phyloP scores from a whole-genome alignment of 2,797 vertebrate genomes.

The Takifugu ocellatus region DNA sequence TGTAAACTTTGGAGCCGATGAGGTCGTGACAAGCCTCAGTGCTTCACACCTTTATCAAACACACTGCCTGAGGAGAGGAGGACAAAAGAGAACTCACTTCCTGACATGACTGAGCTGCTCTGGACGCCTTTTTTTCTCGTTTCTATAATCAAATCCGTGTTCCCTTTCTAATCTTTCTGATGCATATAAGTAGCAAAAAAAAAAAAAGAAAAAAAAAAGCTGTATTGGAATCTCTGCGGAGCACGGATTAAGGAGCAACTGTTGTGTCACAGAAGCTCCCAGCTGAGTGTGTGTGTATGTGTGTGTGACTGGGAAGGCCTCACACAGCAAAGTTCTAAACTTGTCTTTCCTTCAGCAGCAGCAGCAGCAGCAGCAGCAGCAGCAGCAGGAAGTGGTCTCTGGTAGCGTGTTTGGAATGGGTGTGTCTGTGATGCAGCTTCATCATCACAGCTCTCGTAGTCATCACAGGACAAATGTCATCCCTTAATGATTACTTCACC shows the following conservation, averaged over 20 bases:
- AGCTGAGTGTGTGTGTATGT: conserved; percentile 30
- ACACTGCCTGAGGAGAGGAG: conserved; percentile 20
- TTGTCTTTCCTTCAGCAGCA: conserved; percentile 28
- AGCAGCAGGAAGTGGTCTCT: conserved; percentile 53
- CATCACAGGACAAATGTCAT: conserved; percentile 14
- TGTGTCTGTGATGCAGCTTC: conserved; percentile 41
- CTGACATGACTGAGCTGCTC: conserved; percentile 31
- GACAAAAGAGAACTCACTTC: conserved; percentile 40
- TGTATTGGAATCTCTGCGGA: conserved; percentile 31
- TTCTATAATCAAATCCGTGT: background rate
- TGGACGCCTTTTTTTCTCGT: conserved; percentile 16
- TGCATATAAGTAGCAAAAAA: conserved; percentile 3
- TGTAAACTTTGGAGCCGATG: conserved; percentile 15
- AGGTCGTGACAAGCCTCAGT: conserved; percentile 28
- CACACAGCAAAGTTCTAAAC: conserved; percentile 51
- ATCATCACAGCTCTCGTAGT: conserved; percentile 1
- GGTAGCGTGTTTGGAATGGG: conserved; percentile 45
- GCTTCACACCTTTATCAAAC: conserved; percentile 48
- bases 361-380: conserved; percentile 20
- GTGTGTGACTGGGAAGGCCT: conserved; percentile 28
- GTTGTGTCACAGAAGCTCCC: conserved; percentile 44
- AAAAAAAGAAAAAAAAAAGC: background rate
- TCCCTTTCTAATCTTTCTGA: conserved; percentile 2
- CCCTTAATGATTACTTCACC: conserved; percentile 7
- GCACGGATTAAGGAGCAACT: conserved; percentile 48